Evolutionary conservation across 2,113 vertebrate genomes (phyloP), one percentile per base, ranked within the genome.

Genomic region (Dipodomys stephensi): DNA sequence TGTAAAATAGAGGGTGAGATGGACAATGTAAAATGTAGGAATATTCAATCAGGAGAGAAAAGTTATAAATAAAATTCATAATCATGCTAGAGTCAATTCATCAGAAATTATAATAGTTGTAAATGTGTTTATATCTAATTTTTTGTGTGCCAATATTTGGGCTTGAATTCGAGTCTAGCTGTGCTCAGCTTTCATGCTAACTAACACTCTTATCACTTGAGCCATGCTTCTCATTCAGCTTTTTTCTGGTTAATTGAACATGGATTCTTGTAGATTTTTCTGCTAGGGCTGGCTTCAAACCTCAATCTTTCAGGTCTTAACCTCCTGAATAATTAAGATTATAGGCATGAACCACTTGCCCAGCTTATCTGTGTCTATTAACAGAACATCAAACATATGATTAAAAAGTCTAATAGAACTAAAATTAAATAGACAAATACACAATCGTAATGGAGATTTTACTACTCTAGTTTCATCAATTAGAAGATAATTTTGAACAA

Each of bases 351-450:
- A 49, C 49, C 49, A 49, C 49, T 49, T 49, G 49, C 49, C 49
- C 49, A 49, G 49, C 49, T 49, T 49, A 49, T 49, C 2, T 49
- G 49, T 49, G 6, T 49, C 49, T 49, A 49, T 12, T 49, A 83
- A 71, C 53, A 94, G 82, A 87, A 16, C 12, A 64, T 90, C 46
- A 84, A 49, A 12, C 64, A 87, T 8, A n/a, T 16, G 39, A 39
- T 39, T 39, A 39, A 39, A 39, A 39, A 39, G 39, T 39, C 39
- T 39, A 39, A 39, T 39, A 39, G 13, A 71, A 77, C 73, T 76
- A 90, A 80, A 83, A 12, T 77, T 90, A 87, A 64, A 68, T 15
- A 81, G n/a, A 87, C n/a, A 91, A 77, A 89, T 72, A 3, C 20
- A 76, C 39, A 95, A 83, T 57, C 11, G 19, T 6, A 87, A 22